phyloP scores from a whole-genome alignment of 64 coral and sea anemone species.

The Stichodactyla mertensii region DNA sequence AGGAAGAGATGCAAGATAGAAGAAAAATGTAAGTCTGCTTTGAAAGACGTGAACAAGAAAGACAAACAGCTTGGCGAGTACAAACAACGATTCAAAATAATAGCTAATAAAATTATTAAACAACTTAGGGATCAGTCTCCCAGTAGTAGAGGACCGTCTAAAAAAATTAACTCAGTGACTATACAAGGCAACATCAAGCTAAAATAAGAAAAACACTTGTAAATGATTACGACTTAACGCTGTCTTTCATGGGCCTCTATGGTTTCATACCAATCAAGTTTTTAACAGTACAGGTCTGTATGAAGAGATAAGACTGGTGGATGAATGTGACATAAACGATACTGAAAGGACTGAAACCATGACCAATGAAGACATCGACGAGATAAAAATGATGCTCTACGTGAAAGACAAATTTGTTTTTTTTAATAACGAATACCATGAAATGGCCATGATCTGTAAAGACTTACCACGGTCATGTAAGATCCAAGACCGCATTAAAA shows the following conservation, averaged over 20 bases:
- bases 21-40: background rate
- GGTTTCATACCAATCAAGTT: too few species aligned
- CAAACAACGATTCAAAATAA: background rate
- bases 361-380: conserved; percentile 17
- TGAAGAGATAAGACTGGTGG: conserved; percentile 2
- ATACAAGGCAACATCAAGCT: background rate
- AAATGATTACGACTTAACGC: background rate
- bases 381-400: conserved; percentile 37
- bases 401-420: conserved; percentile 32
- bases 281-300: conserved; percentile 5
- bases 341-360: conserved; percentile 9
- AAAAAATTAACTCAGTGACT: background rate
- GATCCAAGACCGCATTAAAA: conserved; percentile 9
- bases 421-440: conserved; percentile 38
- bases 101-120: background rate
- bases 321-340: conserved; percentile 5
- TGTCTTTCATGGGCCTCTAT: conserved; percentile 3
- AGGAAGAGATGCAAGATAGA: background rate
- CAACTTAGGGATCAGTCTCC: background rate
- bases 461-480: background rate
- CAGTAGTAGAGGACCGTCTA: background rate
- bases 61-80: background rate
- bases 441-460: conserved; percentile 37
- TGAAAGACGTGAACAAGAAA: background rate
- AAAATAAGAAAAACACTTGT: background rate